phyloP scores from a whole-genome alignment of 1,140 invertebrate species.

The Pseudomyrmex flavicornis region DNA sequence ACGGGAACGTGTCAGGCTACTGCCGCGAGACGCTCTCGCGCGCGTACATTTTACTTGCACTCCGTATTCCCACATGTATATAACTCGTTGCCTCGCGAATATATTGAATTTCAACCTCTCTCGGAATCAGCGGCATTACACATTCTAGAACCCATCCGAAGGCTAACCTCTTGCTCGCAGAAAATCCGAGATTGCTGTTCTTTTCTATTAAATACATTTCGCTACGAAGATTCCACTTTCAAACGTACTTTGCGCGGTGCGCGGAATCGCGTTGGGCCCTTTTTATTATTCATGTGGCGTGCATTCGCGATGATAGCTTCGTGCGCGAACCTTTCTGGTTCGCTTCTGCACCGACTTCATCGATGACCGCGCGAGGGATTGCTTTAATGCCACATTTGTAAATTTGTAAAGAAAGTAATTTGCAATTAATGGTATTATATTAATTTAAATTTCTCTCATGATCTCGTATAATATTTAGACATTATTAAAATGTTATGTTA shows the following conservation, averaged over 20 bases:
- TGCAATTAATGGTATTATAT: not conserved
- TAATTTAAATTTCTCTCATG: not conserved
- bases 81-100: conserved; percentile 34
- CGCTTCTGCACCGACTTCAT: not conserved
- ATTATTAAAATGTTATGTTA: not conserved
- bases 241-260: not conserved
- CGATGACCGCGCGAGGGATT: conserved; percentile 4
- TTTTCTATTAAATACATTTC: conserved; percentile 53
- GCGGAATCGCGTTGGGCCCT: not conserved
- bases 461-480: not conserved
- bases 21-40: conserved; percentile 23
- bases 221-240: conserved; percentile 28
- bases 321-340: not conserved
- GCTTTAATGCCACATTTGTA: not conserved
- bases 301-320: conserved; percentile 22
- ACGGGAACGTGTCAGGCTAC: conserved; percentile 26
- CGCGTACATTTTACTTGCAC: conserved; percentile 30
- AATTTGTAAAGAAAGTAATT: not conserved
- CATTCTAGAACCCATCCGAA: conserved; percentile 47
- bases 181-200: conserved; percentile 51
- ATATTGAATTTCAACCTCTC: conserved; percentile 50
- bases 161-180: conserved; percentile 44
- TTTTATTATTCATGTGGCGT: conserved; percentile 43
- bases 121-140: conserved; percentile 39
- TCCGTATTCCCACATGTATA: conserved; percentile 28